These are phyloP conservation scores for Periophthalmus magnuspinnatus DNA, from an alignment of 2,797 vertebrate species.

Conservation along the genomic window DNA sequence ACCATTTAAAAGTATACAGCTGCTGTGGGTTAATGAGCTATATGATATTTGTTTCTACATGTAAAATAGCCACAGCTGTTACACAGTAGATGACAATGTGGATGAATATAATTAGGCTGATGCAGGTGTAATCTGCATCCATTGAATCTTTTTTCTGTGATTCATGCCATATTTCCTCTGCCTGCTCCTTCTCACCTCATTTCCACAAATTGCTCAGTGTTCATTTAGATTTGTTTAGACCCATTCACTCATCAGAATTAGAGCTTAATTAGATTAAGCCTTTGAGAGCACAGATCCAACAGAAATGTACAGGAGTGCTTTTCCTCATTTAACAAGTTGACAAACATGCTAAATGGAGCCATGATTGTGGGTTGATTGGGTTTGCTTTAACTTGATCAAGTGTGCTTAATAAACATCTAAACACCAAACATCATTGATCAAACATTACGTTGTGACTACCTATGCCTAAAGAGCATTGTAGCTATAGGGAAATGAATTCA, in stretches of 20 bases:
- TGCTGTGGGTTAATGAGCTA: neutral
- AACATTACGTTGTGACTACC: neutral
- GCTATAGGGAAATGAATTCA: no score
- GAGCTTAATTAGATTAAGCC: constrained; percentile 25
- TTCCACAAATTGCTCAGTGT: constrained; percentile 10
- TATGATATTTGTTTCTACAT: neutral
- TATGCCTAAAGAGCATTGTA: neutral
- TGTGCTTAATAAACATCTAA: neutral
- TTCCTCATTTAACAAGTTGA: neutral
- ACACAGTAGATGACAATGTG: constrained; percentile 15
- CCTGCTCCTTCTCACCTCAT: constrained; percentile 3
- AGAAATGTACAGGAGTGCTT: constrained; percentile 12
- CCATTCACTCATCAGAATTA: constrained; percentile 17
- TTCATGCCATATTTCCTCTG: neutral
- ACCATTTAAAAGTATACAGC: neutral
- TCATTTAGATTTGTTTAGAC: constrained; percentile 16
- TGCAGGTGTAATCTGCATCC: constrained; percentile 17
- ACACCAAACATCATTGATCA: neutral
- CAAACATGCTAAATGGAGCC: neutral
- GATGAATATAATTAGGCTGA: constrained; percentile 16
- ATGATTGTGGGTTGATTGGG: no score
- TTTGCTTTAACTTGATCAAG: constrained; percentile 28
- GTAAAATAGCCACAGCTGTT: constrained; percentile 6
- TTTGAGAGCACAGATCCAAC: constrained; percentile 6
- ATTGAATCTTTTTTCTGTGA: constrained; percentile 2